These are phyloP conservation scores for Sebastes cheni DNA, from an alignment of 2,797 vertebrate genomes.

Conservation along the genomic window DNA sequence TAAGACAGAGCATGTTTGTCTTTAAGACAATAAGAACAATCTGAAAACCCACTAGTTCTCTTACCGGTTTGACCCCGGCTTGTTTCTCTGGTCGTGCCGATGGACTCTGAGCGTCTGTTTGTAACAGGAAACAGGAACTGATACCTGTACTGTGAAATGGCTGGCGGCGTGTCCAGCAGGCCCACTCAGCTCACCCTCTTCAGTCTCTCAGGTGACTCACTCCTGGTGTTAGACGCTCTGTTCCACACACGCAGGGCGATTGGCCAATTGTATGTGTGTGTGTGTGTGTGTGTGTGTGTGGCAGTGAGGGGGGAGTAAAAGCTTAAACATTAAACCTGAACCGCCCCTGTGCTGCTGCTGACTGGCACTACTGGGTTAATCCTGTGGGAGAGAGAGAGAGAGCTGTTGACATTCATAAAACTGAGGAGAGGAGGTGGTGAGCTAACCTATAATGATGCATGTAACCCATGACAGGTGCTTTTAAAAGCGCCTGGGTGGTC, in stretches of 20 bases:
- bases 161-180: constrained; percentile 17
- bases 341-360: constrained; percentile 41
- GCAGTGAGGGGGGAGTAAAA: constrained; percentile 50
- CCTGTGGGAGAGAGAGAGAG: constrained; percentile 24
- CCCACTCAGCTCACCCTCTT: constrained; percentile 38
- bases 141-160: constrained; percentile 52
- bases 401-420: constrained; percentile 36
- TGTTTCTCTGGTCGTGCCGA: neutral
- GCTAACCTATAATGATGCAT: neutral
- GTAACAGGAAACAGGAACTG: constrained; percentile 25
- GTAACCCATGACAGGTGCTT: constrained; percentile 13
- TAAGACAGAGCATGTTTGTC: neutral
- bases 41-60: constrained; percentile 4
- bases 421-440: constrained; percentile 21
- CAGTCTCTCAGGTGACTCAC: constrained; percentile 64
- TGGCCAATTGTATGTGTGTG: constrained; percentile 28
- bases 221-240: constrained; percentile 10
- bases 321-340: constrained; percentile 81
- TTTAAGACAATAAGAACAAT: neutral
- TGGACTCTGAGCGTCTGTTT: constrained; percentile 8
- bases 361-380: constrained; percentile 60
- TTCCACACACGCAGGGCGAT: constrained; percentile 13
- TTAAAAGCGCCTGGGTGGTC: neutral
- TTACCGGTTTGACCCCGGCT: constrained; percentile 20
- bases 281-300: constrained; percentile 2